Evolutionary conservation across 2,113 vertebrate species (phyloP).

Genomic region (Seriola quinqueradiata): DNA sequence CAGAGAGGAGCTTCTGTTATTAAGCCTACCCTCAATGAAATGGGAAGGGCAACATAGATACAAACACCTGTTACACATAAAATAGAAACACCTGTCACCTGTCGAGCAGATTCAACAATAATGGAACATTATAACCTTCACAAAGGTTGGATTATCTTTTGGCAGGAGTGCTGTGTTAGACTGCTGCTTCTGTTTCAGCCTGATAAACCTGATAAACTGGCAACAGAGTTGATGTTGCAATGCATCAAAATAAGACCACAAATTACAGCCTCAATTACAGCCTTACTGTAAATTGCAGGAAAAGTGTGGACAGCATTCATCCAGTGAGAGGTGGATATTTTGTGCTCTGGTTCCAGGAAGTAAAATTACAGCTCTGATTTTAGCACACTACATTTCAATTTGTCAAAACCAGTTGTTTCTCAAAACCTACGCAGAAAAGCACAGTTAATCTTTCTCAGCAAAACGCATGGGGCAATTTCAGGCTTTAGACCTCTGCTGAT

Average conservation of each 20-base stretch:
- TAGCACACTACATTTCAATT: constrained; percentile 5
- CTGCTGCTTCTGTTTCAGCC: too few relatives aligned
- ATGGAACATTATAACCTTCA: neutral
- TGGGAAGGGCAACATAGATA: neutral
- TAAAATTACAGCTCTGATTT: constrained; percentile 36
- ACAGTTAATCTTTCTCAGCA: neutral
- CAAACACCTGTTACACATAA: constrained; percentile 2
- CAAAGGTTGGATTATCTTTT: neutral
- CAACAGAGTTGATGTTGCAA: neutral
- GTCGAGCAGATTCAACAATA: neutral
- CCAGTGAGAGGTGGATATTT: constrained; percentile 26
- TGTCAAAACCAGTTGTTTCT: constrained; percentile 3
- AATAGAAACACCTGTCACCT: neutral
- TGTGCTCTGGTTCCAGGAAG: constrained; percentile 22
- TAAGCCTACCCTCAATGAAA: neutral
- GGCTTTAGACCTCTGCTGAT: neutral
- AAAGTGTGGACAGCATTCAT: constrained; percentile 2
- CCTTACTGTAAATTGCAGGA: neutral
- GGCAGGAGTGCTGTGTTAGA: too few relatives aligned
- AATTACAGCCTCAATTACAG: neutral
- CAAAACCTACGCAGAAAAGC: neutral
- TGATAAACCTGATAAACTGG: neutral
- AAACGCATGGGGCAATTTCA: neutral
- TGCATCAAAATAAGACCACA: neutral
- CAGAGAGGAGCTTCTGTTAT: neutral